Conservation (phyloP, 1,140 invertebrate species). For the Temnothorax longispinosus region DNA sequence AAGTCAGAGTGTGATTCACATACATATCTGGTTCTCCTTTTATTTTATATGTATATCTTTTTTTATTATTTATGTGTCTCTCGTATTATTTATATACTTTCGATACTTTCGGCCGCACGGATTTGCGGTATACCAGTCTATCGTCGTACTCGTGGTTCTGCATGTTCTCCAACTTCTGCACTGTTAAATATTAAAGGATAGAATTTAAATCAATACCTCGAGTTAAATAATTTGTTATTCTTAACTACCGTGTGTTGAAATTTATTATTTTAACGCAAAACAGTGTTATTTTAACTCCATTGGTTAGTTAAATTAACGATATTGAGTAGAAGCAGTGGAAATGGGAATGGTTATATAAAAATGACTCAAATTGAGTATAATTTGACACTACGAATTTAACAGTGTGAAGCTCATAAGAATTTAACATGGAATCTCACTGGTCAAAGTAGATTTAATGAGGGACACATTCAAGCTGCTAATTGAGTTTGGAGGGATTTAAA, state of each 20-base stretch:
- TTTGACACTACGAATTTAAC: too few relatives aligned
- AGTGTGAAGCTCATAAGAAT: background rate
- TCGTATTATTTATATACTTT: background rate
- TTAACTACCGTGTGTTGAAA: too few relatives aligned
- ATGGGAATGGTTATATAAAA: too few relatives aligned
- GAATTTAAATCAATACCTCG: too few relatives aligned
- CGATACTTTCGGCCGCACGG: background rate
- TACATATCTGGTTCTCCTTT: background rate
- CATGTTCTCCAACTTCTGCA: background rate
- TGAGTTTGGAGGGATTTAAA: background rate
- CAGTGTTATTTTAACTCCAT: too few relatives aligned
- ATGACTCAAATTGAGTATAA: too few relatives aligned
- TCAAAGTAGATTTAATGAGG: background rate
- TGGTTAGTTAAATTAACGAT: too few relatives aligned
- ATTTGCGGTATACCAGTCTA: too few relatives aligned
- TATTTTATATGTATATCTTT: background rate
- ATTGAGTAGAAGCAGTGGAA: too few relatives aligned
- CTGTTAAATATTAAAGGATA: too few relatives aligned
- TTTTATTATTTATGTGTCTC: background rate
- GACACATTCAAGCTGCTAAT: slow-evolving; percentile 5
- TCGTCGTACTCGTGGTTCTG: background rate
- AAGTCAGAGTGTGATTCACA: background rate
- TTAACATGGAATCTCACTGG: background rate
- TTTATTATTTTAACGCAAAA: too few relatives aligned
- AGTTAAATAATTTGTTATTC: too few relatives aligned